Conservation (phyloP, 2,113 vertebrate genomes). For the Donacobius atricapilla region DNA sequence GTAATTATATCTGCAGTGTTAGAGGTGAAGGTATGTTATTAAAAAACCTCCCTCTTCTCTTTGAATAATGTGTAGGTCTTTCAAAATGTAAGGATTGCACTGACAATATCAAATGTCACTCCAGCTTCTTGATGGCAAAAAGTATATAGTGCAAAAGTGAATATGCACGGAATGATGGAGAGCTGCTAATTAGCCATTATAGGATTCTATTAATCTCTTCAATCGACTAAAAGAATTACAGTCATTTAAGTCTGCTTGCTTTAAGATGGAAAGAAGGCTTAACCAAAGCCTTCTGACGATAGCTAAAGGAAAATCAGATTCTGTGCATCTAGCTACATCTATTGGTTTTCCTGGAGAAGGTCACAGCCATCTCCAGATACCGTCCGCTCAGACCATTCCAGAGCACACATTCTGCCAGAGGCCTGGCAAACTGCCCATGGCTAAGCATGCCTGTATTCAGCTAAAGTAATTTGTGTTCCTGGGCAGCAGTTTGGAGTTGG, state of each 20-base stretch:
- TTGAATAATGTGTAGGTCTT: not conserved
- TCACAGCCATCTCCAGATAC: not conserved
- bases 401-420: not conserved
- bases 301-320: not conserved
- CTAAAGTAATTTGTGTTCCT: not conserved
- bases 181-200: slow-evolving; percentile 55
- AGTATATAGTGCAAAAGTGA: slow-evolving; percentile 36
- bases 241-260: slow-evolving; percentile 22
- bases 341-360: not conserved
- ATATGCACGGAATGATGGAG: not conserved
- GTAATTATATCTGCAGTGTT: not conserved
- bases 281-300: not conserved
- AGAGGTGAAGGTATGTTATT: slow-evolving; percentile 10
- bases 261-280: slow-evolving; percentile 53
- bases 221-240: slow-evolving; percentile 35
- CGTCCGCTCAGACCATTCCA: not conserved
- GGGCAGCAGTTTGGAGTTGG: not conserved
- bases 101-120: slow-evolving; percentile 9
- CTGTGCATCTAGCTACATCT: not conserved
- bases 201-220: slow-evolving; percentile 60
- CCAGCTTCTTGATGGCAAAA: not conserved
- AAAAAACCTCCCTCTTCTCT: not conserved
- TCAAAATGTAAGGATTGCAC: not conserved
- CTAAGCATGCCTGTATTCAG: not conserved
- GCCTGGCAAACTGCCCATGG: not conserved